Conservation (phyloP, 2,888 invertebrate genomes). For the Catocala sponsa region DNA sequence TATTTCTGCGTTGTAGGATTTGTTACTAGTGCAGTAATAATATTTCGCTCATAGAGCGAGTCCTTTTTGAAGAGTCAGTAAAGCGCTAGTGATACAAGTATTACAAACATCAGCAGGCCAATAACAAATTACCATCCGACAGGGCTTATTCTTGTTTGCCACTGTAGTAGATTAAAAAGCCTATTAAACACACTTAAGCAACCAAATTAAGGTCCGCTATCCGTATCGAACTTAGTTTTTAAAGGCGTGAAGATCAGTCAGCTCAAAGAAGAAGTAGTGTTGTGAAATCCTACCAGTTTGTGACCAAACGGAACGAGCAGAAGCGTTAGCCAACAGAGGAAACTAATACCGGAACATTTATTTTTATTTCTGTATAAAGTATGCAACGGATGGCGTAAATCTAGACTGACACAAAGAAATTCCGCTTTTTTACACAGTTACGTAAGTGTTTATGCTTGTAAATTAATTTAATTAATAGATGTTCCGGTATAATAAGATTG, state of each 20-base stretch:
- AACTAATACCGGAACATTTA: slow-evolving; percentile 40
- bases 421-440: slow-evolving; percentile 15
- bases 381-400: slow-evolving; percentile 40
- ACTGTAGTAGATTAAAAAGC: not conserved
- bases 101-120: too few relatives aligned
- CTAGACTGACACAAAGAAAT: slow-evolving; percentile 36
- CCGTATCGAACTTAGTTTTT: slow-evolving; percentile 37
- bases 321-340: slow-evolving; percentile 38
- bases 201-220: slow-evolving; percentile 29
- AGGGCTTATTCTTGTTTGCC: too few relatives aligned
- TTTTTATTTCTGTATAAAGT: slow-evolving; percentile 30
- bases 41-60: too few relatives aligned
- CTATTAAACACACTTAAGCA: slow-evolving; percentile 25
- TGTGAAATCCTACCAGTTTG: slow-evolving; percentile 38
- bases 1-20: too few relatives aligned
- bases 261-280: slow-evolving; percentile 41
- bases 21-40: too few relatives aligned
- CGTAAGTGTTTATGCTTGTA: slow-evolving; percentile 4
- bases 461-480: not conserved
- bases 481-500: not conserved
- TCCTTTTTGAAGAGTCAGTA: too few relatives aligned
- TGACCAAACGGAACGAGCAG: slow-evolving; percentile 40
- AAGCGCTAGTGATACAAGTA: too few relatives aligned
- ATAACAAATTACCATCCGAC: too few relatives aligned
- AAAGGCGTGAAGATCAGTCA: slow-evolving; percentile 27